Evolutionary conservation across 1,140 invertebrate species (phyloP), one percentile per base, ranked within the genome.

Genomic region (Agraylea sexmaculata): DNA sequence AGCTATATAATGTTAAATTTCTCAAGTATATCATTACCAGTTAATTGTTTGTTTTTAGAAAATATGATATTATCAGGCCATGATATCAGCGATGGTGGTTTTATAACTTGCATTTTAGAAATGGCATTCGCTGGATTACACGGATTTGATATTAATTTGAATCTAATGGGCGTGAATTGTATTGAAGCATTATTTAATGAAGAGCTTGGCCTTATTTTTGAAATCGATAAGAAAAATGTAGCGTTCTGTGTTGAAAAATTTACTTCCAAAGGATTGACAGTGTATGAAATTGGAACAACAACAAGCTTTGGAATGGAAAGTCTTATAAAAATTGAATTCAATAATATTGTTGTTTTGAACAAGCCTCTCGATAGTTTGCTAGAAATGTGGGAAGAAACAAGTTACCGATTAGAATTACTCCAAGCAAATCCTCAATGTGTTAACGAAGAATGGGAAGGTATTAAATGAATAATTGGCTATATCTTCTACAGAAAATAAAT

Each of bases 41-140:
- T n/a, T n/a, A n/a, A 25, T 34, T 31, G 44, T 37, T 43, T 29
- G 30, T 48, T 58, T 62, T 35, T 48, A 85, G 79, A 82, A 31
- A 69, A 68, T 0, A 74, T 77, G 54, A 56, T 96, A 6, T 58
- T 83, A 11, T 73, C 93, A n/a, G 91, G 92, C 2, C 94, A 99
- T 60, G 94, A 99, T 64, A 70, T 98, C 1, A 96, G 91, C 60
- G 94, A 98, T 66, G 94, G 94, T 25, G 94, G 94, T 17, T 62
- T 97, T 3, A 69, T 97, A 20, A 87, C 83, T 0, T 89, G 85
- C 54, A 53, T 93, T 0, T 53, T 97, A 22, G 94, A 99, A 68
- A 97, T 98, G 93, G 81, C 83, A 20, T 92, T 98, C 57, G 91
- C 77, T 46, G 91, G 93, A 36, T 69, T 94, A 39, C 77, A 80